A percentile compares a stretch with the other conserved stretches of the same genome.
Evolutionary conservation across 2,797 vertebrate species (phyloP).

Genomic region (Enoplosus armatus): DNA sequence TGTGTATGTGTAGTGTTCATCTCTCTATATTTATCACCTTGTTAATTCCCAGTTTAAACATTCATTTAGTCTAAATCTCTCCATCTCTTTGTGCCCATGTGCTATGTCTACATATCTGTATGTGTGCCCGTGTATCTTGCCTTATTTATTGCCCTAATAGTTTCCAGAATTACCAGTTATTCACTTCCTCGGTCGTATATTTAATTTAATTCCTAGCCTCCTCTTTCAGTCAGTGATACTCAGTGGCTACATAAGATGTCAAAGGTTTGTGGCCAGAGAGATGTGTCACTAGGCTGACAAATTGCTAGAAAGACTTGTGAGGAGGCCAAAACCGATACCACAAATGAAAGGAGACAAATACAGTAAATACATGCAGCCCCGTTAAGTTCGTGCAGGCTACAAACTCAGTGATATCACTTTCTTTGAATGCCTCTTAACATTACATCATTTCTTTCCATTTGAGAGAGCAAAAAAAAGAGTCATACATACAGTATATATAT

Average conservation of each 20-base stretch:
- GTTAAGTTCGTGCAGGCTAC: neutral
- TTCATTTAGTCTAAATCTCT: slow-evolving; percentile 43
- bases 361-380: slow-evolving; percentile 14
- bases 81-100: slow-evolving; percentile 16
- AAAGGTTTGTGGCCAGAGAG: slow-evolving; percentile 32
- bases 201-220: slow-evolving; percentile 15
- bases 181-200: slow-evolving; percentile 15
- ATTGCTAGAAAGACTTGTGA: slow-evolving; percentile 5
- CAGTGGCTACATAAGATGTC: slow-evolving; percentile 24
- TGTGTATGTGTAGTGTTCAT: slow-evolving; percentile 19
- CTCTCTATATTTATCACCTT: slow-evolving; percentile 38
- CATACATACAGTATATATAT: too few relatives aligned
- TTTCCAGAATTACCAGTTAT: slow-evolving; percentile 48
- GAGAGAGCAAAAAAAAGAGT: slow-evolving; percentile 33
- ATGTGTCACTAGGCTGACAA: slow-evolving; percentile 29
- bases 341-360: slow-evolving; percentile 36
- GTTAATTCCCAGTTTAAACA: slow-evolving; percentile 51
- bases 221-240: slow-evolving; percentile 18
- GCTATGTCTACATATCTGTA: neutral
- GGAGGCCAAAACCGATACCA: slow-evolving; percentile 30
- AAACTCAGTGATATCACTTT: slow-evolving; percentile 31
- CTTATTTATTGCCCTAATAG: slow-evolving; percentile 54
- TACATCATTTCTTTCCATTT: slow-evolving; percentile 42
- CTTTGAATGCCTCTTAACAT: slow-evolving; percentile 32
- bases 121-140: slow-evolving; percentile 2